These are phyloP conservation scores for Lordiphosa mommai DNA, from an alignment of 1,140 invertebrate genomes.

Conservation along the genomic window DNA sequence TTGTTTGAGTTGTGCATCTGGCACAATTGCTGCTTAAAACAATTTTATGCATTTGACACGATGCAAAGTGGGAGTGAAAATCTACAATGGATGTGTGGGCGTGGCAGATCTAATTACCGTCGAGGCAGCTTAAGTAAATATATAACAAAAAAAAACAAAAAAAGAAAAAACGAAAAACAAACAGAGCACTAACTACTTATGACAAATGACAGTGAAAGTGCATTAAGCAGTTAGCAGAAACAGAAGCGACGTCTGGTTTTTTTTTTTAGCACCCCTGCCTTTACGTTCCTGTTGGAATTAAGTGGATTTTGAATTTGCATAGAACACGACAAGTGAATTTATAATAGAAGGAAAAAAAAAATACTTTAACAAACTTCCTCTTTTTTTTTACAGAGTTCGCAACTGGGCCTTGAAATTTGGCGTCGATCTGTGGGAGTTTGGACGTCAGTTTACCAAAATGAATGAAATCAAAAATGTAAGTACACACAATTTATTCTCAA, in stretches of 20 bases:
- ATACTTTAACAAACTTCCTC: constrained; percentile 68
- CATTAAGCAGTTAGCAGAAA: constrained; percentile 43
- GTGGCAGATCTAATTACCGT: constrained; percentile 57
- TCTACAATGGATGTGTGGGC: constrained; percentile 7
- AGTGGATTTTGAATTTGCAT: constrained; percentile 46
- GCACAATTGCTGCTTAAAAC: constrained; percentile 36
- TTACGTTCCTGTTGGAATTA: constrained; percentile 20
- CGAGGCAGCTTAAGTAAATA: constrained; percentile 50
- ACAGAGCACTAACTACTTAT: constrained; percentile 61
- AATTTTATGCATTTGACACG: constrained; percentile 34
- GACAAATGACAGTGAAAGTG: constrained; percentile 68
- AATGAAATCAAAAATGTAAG: constrained; percentile 91
- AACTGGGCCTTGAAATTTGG: constrained; percentile 95
- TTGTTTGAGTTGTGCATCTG: constrained; percentile 28
- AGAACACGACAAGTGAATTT: constrained; percentile 56
- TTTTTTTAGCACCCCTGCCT: constrained; percentile 14
- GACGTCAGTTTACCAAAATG: constrained; percentile 91
- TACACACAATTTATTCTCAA: constrained; percentile 39
- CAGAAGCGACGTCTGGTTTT: constrained; percentile 36
- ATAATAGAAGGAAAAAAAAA: constrained; percentile 4
- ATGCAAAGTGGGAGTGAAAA: not conserved
- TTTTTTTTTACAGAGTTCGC: constrained; percentile 87
- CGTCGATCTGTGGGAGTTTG: constrained; percentile 93
- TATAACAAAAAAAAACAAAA: constrained; percentile 36
- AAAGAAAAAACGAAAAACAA: constrained; percentile 24